These are phyloP conservation scores for Melieria crassipennis DNA, from an alignment of 2,888 invertebrate genomes.

Conservation along the genomic window DNA sequence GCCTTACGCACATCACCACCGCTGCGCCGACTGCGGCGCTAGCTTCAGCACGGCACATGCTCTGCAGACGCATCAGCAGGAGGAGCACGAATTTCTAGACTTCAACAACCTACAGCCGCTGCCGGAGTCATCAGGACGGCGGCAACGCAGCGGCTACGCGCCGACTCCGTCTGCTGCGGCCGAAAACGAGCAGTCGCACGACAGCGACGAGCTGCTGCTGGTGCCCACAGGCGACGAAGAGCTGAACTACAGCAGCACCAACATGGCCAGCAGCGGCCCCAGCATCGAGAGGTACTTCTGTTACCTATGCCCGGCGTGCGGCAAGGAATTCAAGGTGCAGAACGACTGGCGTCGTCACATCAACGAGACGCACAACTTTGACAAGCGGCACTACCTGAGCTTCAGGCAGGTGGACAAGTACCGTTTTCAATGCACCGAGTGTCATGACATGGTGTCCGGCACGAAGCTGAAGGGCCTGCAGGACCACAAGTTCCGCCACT, in stretches of 20 bases:
- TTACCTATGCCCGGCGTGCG: conserved; percentile 58
- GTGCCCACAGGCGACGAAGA: conserved; percentile 42
- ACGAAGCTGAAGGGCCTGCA: conserved; percentile 59
- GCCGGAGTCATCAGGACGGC: conserved; percentile 1
- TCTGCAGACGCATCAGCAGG: conserved; percentile 51
- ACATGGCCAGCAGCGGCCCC: conserved; percentile 13
- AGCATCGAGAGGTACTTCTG: conserved; percentile 50
- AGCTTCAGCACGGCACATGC: conserved; percentile 49
- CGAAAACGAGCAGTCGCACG: conserved; percentile 39
- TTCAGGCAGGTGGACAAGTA: conserved; percentile 58
- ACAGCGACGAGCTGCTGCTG: conserved; percentile 43
- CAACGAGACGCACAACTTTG: conserved; percentile 57
- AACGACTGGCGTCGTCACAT: conserved; percentile 60
- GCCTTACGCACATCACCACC: conserved; percentile 35
- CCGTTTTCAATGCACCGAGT: conserved; percentile 56
- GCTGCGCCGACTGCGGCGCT: conserved; percentile 54
- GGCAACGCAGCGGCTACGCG: conserved; percentile 4
- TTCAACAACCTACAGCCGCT: conserved; percentile 35
- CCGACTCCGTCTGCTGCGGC: background rate
- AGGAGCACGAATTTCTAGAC: conserved; percentile 53
- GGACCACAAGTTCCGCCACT: conserved; percentile 59
- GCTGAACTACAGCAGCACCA: conserved; percentile 5
- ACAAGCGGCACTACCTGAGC: conserved; percentile 55
- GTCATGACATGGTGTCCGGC: conserved; percentile 56
- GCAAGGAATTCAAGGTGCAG: conserved; percentile 54